Base-by-base conservation (phyloP, 2,113 vertebrate species). In the Apus apus region DNA sequence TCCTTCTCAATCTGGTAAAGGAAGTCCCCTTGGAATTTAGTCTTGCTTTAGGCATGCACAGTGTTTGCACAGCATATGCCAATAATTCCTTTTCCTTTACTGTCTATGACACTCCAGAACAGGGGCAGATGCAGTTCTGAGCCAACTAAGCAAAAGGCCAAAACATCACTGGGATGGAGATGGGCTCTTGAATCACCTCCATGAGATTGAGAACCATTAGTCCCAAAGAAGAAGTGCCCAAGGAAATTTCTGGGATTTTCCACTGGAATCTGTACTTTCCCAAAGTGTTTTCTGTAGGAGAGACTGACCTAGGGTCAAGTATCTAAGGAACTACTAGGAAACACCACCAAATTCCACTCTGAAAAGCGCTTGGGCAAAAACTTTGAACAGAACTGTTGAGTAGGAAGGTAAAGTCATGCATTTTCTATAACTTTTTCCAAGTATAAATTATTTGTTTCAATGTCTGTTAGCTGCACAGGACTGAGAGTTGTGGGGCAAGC, bases 181-280 rank as follows among this genome's bases (percentile, higher is more conserved):
- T 5, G 21, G 48, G 64, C 65, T 95, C 76, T 71, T 11, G 1
- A 92, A 71, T 84, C 40, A 86, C 48, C 75, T 76, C 48, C 32
- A 36, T 34, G 64, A 88, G 56, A 82, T 38, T 57, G 32, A 66
- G 40, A 80, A 51, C 56, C 48, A 60, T 56, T 64, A 75, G 26
- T 48, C 38, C 38, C 68, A 67, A 79, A 40, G 51, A n/a, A 90
- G 48, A 85, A 46, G 18, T 25, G 26, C 43, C 29, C 68, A 74
- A 54, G 75, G 58, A 95, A 80, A 76, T 80, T 87, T 83, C 78
- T 71, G 85, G 77, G 79, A 77, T 85, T 96, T 96, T 95, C 93
- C 94, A 87, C 13, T 79, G 75, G 67, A 67, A 91, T 93, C 70
- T 90, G 81, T 89, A 87, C 75, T 88, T 91, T 88, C 88, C 57